phyloP scores from a whole-genome alignment of 2,797 vertebrate genomes.

The Tamandua tetradactyla region DNA sequence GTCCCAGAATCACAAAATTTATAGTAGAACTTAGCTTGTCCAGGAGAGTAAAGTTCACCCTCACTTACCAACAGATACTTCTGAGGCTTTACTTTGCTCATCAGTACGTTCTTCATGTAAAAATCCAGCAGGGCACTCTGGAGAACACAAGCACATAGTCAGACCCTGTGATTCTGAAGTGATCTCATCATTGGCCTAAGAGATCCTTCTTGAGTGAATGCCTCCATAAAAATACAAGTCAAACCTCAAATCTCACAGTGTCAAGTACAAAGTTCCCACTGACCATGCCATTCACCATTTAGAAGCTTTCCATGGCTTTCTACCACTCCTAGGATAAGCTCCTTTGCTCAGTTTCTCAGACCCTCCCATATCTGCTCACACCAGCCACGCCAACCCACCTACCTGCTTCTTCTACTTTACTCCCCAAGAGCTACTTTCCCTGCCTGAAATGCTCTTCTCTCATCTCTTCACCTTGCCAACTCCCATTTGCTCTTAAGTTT shows the following conservation, averaged over 20 bases:
- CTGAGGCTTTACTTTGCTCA: slow-evolving; percentile 95
- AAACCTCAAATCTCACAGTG: not conserved
- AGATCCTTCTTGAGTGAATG: not conserved
- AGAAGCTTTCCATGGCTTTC: not conserved
- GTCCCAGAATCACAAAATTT: not conserved
- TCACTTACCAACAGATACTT: slow-evolving; percentile 92
- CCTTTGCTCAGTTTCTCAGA: not conserved
- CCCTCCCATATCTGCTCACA: not conserved
- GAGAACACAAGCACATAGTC: slow-evolving; percentile 49
- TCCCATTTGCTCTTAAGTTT: not conserved
- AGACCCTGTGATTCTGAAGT: not conserved
- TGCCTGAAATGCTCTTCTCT: not conserved
- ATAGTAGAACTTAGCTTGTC: not conserved
- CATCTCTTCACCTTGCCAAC: not conserved
- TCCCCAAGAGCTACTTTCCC: not conserved
- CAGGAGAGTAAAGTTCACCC: not conserved
- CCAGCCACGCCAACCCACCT: not conserved
- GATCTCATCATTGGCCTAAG: not conserved
- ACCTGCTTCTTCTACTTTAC: not conserved
- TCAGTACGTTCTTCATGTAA: slow-evolving; percentile 94
- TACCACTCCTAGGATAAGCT: not conserved
- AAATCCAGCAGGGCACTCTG: slow-evolving; percentile 94
- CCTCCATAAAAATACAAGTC: slow-evolving; percentile 20
- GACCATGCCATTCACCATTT: not conserved
- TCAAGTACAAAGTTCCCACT: not conserved